Evolutionary conservation across 1,140 invertebrate species (phyloP), one percentile per base, ranked within the genome.

Genomic region (Oscheius sp.): DNA sequence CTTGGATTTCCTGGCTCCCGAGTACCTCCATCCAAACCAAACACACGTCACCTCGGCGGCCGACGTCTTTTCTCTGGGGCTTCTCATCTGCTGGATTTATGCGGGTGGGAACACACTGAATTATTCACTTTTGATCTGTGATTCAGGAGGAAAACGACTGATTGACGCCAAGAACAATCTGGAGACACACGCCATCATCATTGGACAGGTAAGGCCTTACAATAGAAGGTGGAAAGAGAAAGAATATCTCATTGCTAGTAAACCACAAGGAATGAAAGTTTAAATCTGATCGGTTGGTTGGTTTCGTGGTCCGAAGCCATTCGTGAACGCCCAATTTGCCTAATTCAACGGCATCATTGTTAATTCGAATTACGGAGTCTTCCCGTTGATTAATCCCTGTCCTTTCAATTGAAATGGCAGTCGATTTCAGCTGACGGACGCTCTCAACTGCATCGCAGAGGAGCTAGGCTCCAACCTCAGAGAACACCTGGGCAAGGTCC

Each of bases 51-150:
- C 80, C 20, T 79, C 79, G n/a, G 80, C 85, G 4, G 86, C 85
- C 63, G 87, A 87, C 69, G 87, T 87, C 70, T 87, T 87, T 71
- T 87, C 87, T 20, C 75, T 87, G 15, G 87, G 87, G 7, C 84
- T 86, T 67, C 78, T 87, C 1, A 85, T 87, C 38, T 87, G 86
- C 76, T 82, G 85, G 73, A 85, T 87, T 55, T 87, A 86, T 80
- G 85, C 85, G 64, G 76, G 80, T 80, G 64, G 59, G 68, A 26
- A 67, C 28, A 18, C 49, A 1, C 31, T 68, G 10, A 15, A 63
- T 1, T 59, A 0, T 66, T 29, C n/a, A n/a, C 52, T 68, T 68
- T 28, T 31, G 49, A 26, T 23, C 10, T 2, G 7, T 61, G 1
- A 65, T 79, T 31, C 59, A 81, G 77, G 75, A 32, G 87, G 87